Conservation (phyloP, 2,888 invertebrate genomes). For the Pegoplata infirma region DNA sequence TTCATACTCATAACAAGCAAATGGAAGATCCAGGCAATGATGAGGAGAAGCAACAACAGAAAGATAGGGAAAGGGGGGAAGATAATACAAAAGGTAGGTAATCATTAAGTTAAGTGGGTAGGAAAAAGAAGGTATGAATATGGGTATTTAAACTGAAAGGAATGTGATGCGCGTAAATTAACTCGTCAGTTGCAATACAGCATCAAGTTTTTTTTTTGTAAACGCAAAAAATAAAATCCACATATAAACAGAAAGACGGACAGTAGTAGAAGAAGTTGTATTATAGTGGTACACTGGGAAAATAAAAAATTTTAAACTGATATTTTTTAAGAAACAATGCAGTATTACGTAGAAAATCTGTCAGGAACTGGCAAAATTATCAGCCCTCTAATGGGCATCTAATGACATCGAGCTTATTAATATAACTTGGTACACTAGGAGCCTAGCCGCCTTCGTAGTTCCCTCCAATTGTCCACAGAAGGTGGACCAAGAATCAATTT, state of each 20-base stretch:
- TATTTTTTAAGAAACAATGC: too few species aligned
- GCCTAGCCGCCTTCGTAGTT: too few species aligned
- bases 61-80: neutral
- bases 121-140: conserved; percentile 45
- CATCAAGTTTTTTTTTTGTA: conserved; percentile 21
- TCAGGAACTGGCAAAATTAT: too few species aligned
- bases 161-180: conserved; percentile 63
- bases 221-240: conserved; percentile 2
- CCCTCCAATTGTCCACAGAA: too few species aligned
- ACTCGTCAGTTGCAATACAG: conserved; percentile 57
- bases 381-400: too few species aligned
- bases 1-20: conserved; percentile 28
- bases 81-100: conserved; percentile 29
- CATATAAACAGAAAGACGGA: neutral
- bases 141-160: conserved; percentile 61
- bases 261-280: neutral
- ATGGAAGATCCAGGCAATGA: conserved; percentile 25
- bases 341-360: too few species aligned
- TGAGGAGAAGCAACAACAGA: conserved; percentile 6
- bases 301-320: too few species aligned
- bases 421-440: too few species aligned
- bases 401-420: too few species aligned
- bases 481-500: too few species aligned
- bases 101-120: conserved; percentile 59
- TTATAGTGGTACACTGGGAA: neutral